phyloP scores from a whole-genome alignment of 1,140 invertebrate species.

The Drosophila kanapiae region DNA sequence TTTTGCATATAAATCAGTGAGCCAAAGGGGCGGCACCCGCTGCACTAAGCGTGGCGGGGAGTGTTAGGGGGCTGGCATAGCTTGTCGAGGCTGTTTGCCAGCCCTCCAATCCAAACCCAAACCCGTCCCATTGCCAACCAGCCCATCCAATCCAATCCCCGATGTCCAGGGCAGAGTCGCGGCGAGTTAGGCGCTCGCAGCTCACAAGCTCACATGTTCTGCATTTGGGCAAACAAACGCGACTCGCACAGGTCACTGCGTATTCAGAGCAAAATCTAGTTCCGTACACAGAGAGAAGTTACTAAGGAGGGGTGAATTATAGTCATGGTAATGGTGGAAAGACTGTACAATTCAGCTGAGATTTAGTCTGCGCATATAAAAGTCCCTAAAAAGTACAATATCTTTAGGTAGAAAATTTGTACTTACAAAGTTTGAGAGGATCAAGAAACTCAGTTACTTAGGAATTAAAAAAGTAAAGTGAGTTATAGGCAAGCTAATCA shows the following conservation, averaged over 20 bases:
- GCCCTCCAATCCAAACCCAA: conserved; percentile 10
- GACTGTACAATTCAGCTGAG: too few species aligned
- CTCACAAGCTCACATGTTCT: conserved; percentile 58
- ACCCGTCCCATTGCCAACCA: not conserved
- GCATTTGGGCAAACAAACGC: conserved; percentile 80
- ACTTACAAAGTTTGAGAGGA: too few species aligned
- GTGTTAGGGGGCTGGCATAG: conserved; percentile 4
- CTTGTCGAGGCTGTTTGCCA: conserved; percentile 22
- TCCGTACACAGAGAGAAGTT: conserved; percentile 8
- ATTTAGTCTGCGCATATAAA: too few species aligned
- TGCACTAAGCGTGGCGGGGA: not conserved
- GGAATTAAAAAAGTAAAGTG: too few species aligned
- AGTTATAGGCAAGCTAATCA: not conserved
- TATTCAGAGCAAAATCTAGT: conserved; percentile 61
- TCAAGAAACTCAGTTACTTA: not conserved
- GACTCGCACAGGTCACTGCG: conserved; percentile 73
- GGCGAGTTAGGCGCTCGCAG: conserved; percentile 51
- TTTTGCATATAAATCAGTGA: conserved; percentile 81
- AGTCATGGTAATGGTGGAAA: too few species aligned
- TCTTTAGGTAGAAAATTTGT: too few species aligned
- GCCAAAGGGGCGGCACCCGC: conserved; percentile 9
- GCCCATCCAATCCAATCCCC: conserved; percentile 28
- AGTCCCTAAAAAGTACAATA: too few species aligned
- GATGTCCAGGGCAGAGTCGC: conserved; percentile 49
- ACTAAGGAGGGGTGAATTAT: too few species aligned